These are phyloP conservation scores for Drosophila nigritarsus DNA, from an alignment of 2,888 invertebrate species.

Conservation along the genomic window DNA sequence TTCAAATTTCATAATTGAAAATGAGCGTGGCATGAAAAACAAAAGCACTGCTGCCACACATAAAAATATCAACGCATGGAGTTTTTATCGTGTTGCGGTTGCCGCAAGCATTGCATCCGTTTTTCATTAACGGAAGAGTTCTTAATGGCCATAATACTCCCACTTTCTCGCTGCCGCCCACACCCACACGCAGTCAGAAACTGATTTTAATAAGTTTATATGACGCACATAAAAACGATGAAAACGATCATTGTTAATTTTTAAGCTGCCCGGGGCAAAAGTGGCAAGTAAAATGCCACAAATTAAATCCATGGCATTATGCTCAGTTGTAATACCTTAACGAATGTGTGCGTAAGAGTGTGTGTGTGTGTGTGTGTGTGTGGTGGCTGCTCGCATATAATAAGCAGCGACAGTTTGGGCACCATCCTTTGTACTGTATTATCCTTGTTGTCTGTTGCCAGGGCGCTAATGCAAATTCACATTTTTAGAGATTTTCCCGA, in stretches of 20 bases:
- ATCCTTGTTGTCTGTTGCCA: conserved; percentile 15
- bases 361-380: background rate
- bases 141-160: conserved; percentile 29
- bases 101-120: conserved; percentile 37
- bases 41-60: conserved; percentile 1
- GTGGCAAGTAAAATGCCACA: conserved; percentile 55
- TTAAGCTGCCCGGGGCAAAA: conserved; percentile 23
- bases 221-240: conserved; percentile 56
- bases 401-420: conserved; percentile 36
- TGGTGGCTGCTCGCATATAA: conserved; percentile 21
- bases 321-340: conserved; percentile 48
- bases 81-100: conserved; percentile 8
- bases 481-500: conserved; percentile 36
- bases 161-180: conserved; percentile 1
- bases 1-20: conserved; percentile 64
- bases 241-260: conserved; percentile 70
- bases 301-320: conserved; percentile 60
- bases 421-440: conserved; percentile 42
- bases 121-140: conserved; percentile 57
- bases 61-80: background rate
- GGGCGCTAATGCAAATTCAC: conserved; percentile 42
- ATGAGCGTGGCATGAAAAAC: conserved; percentile 23
- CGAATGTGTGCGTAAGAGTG: background rate
- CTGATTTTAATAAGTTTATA: conserved; percentile 64
- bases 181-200: conserved; percentile 6